Evolutionary conservation across 2,113 vertebrate species (phyloP).

Genomic region (Macrotis lagotis): DNA sequence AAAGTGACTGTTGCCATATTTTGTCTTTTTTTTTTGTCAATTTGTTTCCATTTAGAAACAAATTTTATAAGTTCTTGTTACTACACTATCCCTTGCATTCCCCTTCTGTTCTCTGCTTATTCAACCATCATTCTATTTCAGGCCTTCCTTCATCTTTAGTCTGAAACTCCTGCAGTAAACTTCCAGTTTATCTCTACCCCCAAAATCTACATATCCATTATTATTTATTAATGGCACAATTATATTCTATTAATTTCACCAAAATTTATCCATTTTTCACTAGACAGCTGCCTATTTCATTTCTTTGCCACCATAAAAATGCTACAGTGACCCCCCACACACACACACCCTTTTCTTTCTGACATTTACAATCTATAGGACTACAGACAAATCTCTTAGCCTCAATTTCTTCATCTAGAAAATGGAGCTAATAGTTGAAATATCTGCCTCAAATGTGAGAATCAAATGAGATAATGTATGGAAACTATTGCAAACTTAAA

Average conservation of each 20-base stretch:
- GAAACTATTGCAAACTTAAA: too few species aligned
- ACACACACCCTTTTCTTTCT: too few species aligned
- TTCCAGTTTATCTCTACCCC: neutral
- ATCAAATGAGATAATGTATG: neutral
- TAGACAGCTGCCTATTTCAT: neutral
- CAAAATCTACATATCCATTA: neutral
- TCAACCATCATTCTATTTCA: too few species aligned
- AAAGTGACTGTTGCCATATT: too few species aligned
- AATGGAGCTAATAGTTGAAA: neutral
- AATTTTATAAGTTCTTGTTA: neutral
- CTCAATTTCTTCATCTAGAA: neutral
- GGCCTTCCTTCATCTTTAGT: neutral
- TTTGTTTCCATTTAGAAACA: neutral
- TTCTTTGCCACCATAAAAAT: neutral
- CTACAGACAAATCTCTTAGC: neutral
- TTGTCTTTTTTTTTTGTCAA: too few species aligned
- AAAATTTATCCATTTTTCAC: neutral
- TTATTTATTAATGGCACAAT: neutral
- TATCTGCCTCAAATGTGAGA: neutral
- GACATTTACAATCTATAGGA: neutral
- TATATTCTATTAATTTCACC: neutral
- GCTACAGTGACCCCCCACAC: too few species aligned
- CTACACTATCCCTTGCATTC: neutral
- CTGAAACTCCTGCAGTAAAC: neutral
- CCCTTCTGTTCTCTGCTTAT: too few species aligned